Evolutionary conservation across 1,140 invertebrate genomes (phyloP), one percentile per base, ranked within the genome.

Genomic region (Drosophila mojavensis): DNA sequence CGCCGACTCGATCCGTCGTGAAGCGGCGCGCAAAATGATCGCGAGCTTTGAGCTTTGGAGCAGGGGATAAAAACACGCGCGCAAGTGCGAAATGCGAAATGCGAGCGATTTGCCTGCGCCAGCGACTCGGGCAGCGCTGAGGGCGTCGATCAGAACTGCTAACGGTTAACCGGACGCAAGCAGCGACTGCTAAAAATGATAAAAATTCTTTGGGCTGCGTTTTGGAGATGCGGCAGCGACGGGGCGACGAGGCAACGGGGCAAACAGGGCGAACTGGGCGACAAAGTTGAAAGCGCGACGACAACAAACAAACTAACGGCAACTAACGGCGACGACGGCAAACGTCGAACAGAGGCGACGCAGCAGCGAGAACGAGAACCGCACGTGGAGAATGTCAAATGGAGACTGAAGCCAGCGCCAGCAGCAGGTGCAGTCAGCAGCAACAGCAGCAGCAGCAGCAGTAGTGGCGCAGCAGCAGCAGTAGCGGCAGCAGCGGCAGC

Each of bases 341-440:
- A 65, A 43, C 47, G 63, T 67, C 58, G 63, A 69, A 45, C 39
- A 33, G 51, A 68, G 65, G 63, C 79, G 62, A 75, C 63, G 74
- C 71, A 60, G 74, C 68, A 70, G 69, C 67, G 69, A 72, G 73
- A 72, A 71, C 82, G 69, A 75, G 75, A 79, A 90, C 85, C 84
- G 84, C 74, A 80, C 84, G 78, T 78, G 66, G 68, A 90, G 81
- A 76, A 81, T 78, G 85, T 89, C 81, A 76, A 75, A 78, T 90
- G 78, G 68, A 84, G 81, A 90, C 81, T 89, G 74, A 88, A 90
- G 77, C 48, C 75, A 78, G 61, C 73, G 55, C 47, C 67, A 89
- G 79, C 78, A 79, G 72, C 83, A 75, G 71, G 70, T 53, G 74
- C 78, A 85, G 47, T 67, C 63, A 80, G 77, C 24, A 65, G 55